Evolutionary conservation across 2,888 invertebrate species (phyloP).

Genomic region (Eurytoma adleriae): DNA sequence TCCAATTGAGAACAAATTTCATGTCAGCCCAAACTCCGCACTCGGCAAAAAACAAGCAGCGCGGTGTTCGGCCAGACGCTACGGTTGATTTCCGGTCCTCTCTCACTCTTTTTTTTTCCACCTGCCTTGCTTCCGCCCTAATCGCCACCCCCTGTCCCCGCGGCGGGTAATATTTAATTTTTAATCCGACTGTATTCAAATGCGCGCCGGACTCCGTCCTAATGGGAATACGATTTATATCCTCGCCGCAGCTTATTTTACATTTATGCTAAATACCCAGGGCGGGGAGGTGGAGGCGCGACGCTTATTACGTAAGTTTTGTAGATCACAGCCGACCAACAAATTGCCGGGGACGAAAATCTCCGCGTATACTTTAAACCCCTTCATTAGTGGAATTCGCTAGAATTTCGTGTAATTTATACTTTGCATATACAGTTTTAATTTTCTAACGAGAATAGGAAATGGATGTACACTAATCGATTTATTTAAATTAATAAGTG

Average conservation of each 20-base stretch:
- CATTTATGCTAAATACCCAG: conserved; percentile 66
- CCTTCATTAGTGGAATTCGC: too few relatives aligned
- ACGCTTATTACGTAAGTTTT: conserved; percentile 42
- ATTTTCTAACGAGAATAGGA: too few relatives aligned
- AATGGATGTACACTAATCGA: too few relatives aligned
- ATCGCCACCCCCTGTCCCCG: conserved; percentile 63
- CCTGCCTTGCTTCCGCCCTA: conserved; percentile 62
- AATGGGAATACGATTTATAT: conserved; percentile 76
- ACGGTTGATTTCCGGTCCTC: conserved; percentile 30
- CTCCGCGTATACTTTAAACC: not conserved
- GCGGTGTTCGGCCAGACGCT: conserved; percentile 16
- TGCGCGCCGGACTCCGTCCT: conserved; percentile 67
- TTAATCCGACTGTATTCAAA: conserved; percentile 74
- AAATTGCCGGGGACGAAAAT: conserved; percentile 33
- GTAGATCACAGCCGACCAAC: conserved; percentile 17
- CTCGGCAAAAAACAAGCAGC: not conserved
- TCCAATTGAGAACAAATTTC: too few relatives aligned
- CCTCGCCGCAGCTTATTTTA: conserved; percentile 64
- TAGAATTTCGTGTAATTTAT: too few relatives aligned
- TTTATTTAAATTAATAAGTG: too few relatives aligned
- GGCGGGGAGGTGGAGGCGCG: not conserved
- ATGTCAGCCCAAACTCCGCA: too few relatives aligned
- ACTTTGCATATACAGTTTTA: too few relatives aligned
- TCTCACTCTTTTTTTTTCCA: conserved; percentile 10
- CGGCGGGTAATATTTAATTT: conserved; percentile 73